phyloP scores from a whole-genome alignment of 92 coral and sea anemone species.

The Epizoanthus rinbou region DNA sequence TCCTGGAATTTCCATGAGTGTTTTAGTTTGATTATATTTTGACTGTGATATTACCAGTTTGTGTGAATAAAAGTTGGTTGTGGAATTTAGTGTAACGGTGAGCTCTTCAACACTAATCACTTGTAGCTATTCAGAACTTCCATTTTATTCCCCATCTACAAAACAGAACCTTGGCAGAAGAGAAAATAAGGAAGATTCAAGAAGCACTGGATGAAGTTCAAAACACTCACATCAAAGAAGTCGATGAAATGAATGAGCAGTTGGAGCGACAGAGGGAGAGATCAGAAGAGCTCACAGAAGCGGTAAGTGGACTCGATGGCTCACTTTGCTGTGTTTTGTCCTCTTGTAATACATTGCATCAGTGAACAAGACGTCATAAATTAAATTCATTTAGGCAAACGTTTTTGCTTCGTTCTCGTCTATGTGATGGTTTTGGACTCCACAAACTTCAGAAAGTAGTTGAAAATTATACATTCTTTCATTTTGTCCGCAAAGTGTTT shows the following conservation, averaged over 20 bases:
- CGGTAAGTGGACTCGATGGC: slow-evolving; percentile 54
- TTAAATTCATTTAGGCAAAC: too few relatives aligned
- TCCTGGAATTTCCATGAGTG: too few relatives aligned
- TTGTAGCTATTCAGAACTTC: not conserved
- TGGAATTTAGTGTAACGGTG: too few relatives aligned
- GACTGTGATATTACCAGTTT: too few relatives aligned
- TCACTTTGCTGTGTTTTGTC: not conserved
- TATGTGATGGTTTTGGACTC: too few relatives aligned
- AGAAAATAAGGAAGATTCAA: slow-evolving; percentile 66
- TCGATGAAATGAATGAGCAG: slow-evolving; percentile 78
- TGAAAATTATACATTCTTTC: too few relatives aligned
- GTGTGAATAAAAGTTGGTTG: too few relatives aligned
- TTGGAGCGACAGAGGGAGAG: slow-evolving; percentile 79
- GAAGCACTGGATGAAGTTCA: slow-evolving; percentile 76
- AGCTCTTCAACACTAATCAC: too few relatives aligned
- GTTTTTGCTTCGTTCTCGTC: too few relatives aligned
- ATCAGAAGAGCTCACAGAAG: slow-evolving; percentile 83
- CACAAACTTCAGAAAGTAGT: too few relatives aligned
- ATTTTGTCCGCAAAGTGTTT: too few relatives aligned
- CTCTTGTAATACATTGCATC: not conserved
- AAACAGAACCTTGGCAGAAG: slow-evolving; percentile 52
- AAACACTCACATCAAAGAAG: slow-evolving; percentile 67
- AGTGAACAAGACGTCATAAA: not conserved
- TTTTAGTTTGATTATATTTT: too few relatives aligned
- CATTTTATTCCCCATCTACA: not conserved